Percentiles rank a stretch among this genome's conserved stretches.
Conservation (phyloP, 2,888 invertebrate species). For the Biston stratarius region DNA sequence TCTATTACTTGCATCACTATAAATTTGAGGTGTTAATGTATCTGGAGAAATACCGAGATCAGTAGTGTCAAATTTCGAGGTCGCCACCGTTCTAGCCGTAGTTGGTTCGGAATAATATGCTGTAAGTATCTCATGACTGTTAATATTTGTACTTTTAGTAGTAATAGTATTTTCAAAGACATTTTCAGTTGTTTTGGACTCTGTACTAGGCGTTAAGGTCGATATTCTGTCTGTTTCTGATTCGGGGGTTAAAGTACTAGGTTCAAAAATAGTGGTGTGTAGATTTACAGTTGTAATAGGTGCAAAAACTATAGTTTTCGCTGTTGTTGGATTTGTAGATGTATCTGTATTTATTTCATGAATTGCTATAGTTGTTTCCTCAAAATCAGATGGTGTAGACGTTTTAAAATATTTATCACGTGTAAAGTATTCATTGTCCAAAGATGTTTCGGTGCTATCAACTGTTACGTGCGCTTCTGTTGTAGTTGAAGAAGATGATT, state of each 20-base stretch:
- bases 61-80: neutral
- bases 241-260: neutral
- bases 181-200: constrained; percentile 12
- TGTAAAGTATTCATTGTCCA: neutral
- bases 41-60: neutral
- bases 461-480: neutral
- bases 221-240: neutral
- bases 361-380: neutral
- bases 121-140: neutral
- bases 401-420: neutral
- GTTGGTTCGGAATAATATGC: neutral
- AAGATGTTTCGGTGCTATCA: neutral
- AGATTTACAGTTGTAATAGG: neutral
- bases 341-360: neutral
- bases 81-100: neutral
- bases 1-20: neutral
- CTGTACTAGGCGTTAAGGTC: neutral
- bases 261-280: neutral
- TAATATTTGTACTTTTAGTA: too few species aligned
- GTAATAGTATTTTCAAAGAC: neutral
- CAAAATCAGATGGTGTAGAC: constrained; percentile 1
- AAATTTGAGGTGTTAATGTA: neutral
- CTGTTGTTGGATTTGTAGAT: neutral
- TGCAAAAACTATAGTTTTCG: neutral
- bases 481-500: neutral